Conservation (phyloP, 64 coral and sea anemone genomes). For the Actinia equina region DNA sequence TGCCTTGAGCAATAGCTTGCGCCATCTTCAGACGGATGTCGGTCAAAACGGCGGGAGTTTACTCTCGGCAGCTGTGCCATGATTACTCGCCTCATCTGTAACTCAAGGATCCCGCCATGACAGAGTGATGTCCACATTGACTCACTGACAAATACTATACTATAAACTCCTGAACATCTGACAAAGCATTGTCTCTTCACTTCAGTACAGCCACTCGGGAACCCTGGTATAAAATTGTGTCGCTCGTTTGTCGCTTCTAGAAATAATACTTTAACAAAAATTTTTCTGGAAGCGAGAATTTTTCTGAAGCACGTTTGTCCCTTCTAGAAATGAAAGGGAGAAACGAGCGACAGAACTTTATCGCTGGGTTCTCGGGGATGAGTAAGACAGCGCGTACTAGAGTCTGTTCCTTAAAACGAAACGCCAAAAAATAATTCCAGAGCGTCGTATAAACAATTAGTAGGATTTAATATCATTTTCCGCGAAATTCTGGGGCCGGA, state of each 20-base stretch:
- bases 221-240: too few species aligned
- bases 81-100: neutral
- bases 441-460: neutral
- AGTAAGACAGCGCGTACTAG: neutral
- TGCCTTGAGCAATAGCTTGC: neutral
- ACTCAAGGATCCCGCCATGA: neutral
- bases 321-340: too few species aligned
- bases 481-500: neutral
- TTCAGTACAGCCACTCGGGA: too few species aligned
- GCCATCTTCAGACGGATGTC: neutral
- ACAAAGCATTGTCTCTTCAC: neutral
- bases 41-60: neutral
- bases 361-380: too few species aligned
- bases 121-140: neutral
- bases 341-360: too few species aligned
- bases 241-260: too few species aligned
- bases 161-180: neutral
- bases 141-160: neutral
- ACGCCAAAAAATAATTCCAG: too few species aligned
- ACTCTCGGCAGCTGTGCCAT: neutral
- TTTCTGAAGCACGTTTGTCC: too few species aligned
- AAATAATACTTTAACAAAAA: too few species aligned
- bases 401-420: too few species aligned
- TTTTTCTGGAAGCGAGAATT: too few species aligned
- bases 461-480: neutral